Evolutionary conservation across 2,113 vertebrate genomes (phyloP), one percentile per base, ranked within the genome.

Genomic region (Glareola pratincola): DNA sequence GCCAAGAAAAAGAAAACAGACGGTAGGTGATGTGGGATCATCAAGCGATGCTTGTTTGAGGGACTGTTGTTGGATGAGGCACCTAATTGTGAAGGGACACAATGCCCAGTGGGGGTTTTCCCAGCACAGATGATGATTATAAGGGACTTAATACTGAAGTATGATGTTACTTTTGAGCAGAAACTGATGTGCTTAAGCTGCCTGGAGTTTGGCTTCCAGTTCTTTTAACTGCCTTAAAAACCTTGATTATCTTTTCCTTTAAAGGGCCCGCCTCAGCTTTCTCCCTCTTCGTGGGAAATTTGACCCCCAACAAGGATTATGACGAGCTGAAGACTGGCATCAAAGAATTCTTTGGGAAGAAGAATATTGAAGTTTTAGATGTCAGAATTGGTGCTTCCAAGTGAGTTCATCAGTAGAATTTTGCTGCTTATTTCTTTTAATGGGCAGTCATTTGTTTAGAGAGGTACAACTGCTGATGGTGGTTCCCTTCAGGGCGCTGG

Each of bases 261-360:
- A 74, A 95, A 94, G 98, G 98, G 16, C 86, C 74, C 2, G 41
- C 92, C 11, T 87, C 97, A 97, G 85, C 97, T 4, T 99, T 99
- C 84, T 99, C 98, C n/a, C 37, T 99, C 5, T 99, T 98, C 69
- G 82, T 99, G 90, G 99, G 99, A 75, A 99, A 99, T 92, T 79
- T 99, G 96, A 98, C 97, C 76, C 19, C 86, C 22, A 98, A 77
- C 67, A 99, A 99, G 90, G 98, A 99, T 23, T 99, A 97, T 50
- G 98, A 99, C 1, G 99, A 99, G 85, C 96, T 99, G 80, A 99
- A 99, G 95, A 81, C 95, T 6, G 97, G 97, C 15, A 67, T 99
- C 72, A 97, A 96, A 45, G 99, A 99, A 32, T 98, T 99, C 98
- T 99, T 99, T 92, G 89, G 98, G 41, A 99, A 99, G 97, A 99